Evolutionary conservation across 1,140 invertebrate species (phyloP).

Genomic region (Solenopsis invicta): DNA sequence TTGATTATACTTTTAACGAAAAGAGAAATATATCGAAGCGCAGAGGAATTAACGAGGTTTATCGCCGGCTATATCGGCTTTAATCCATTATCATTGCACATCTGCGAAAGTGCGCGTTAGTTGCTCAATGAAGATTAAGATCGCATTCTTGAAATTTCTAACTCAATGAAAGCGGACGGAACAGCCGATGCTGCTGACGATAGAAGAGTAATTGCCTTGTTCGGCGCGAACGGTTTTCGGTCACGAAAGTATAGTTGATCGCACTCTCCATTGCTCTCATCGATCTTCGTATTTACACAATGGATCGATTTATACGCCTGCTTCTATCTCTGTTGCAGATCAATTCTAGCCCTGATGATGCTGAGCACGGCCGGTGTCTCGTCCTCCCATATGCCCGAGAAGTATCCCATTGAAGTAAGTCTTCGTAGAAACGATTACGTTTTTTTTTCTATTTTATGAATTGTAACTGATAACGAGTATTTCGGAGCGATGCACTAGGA

Average conservation of each 20-base stretch:
- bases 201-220: conserved; percentile 69
- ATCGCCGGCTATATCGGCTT: conserved; percentile 11
- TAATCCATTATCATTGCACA: conserved; percentile 22
- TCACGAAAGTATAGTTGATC: conserved; percentile 59
- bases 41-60: neutral
- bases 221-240: conserved; percentile 55
- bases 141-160: conserved; percentile 74
- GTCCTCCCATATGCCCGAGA: conserved; percentile 80
- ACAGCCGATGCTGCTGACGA: conserved; percentile 63
- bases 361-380: conserved; percentile 76
- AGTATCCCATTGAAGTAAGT: conserved; percentile 84
- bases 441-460: neutral
- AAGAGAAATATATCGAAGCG: neutral
- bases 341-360: conserved; percentile 77
- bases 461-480: neutral
- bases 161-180: conserved; percentile 43
- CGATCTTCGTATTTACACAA: conserved; percentile 46
- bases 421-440: neutral
- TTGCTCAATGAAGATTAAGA: conserved; percentile 64
- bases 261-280: conserved; percentile 55
- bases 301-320: conserved; percentile 63
- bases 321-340: conserved; percentile 80
- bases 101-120: conserved; percentile 26
- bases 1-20: neutral
- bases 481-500: too few relatives aligned